These are phyloP conservation scores for Vidua macroura DNA, from an alignment of 2,113 vertebrate species.

Conservation along the genomic window DNA sequence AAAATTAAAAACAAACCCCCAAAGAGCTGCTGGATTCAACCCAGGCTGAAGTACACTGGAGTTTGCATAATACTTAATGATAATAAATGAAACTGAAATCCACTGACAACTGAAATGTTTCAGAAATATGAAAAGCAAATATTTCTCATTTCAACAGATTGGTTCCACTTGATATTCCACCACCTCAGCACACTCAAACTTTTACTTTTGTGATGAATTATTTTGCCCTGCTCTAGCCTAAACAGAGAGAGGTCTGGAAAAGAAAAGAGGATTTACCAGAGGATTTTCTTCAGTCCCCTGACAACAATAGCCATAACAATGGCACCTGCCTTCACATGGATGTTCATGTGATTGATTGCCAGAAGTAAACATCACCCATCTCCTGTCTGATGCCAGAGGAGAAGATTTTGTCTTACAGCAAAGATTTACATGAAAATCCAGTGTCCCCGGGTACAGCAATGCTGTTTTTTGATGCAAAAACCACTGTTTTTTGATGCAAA, in stretches of 20 bases:
- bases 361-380: neutral
- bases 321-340: neutral
- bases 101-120: neutral
- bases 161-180: neutral
- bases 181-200: neutral
- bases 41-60: neutral
- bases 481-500: neutral
- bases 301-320: neutral
- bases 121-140: neutral
- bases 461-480: neutral
- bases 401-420: neutral
- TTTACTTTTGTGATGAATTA: neutral
- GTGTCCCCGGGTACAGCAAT: neutral
- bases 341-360: neutral
- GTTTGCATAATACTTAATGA: neutral
- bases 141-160: neutral
- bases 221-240: neutral
- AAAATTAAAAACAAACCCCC: neutral
- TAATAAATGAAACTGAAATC: neutral
- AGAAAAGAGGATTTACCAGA: neutral
- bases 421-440: neutral
- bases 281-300: neutral
- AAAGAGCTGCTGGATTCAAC: neutral
- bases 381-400: neutral
- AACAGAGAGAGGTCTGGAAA: neutral